Base-by-base conservation (phyloP, 2,113 vertebrate genomes). In the Oryctolagus cuniculus region DNA sequence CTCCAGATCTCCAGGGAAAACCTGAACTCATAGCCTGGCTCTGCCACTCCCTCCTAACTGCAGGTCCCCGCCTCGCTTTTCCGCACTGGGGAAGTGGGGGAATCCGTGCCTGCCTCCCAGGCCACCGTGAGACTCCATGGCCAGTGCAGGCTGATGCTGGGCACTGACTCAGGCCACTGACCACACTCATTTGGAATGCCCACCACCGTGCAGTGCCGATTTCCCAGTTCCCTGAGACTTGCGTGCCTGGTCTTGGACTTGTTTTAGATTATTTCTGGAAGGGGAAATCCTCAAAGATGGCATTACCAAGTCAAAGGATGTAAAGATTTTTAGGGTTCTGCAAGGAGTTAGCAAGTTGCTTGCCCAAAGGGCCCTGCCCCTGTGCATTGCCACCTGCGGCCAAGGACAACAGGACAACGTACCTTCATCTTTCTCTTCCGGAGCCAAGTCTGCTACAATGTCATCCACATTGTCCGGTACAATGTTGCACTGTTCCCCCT, bases 361-460 rank as follows among this genome's bases (percentile, higher is more conserved):
- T 82, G 89, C 63, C 25, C 55, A 61, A 72, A 91, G 19, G 67
- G 17, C 24, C 10, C 29, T 15, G 29, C 61, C 81, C 72, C 4
- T 78, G 64, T 82, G 38, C 25, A 9, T 73, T 83, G n/a, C 44
- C 44, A 31, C 75, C 15, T 8, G n/a, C 44, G 29, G 31, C 12
- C 58, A 55, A 72, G 27, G 85, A 44, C 44, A 44, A 44, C 38
- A 38, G 38, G 38, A 38, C 49, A 74, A 34, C 38, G 0, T 98
- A 99, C 99, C 99, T 99, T 99, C 99, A 51, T 99, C 99, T 98
- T 99, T 99, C 93, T 99, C 99, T 96, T 99, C 99, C 44, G 99
- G 99, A 95, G 99, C 99, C 86, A 99, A 99, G 95, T 99, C 99
- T 55, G 99, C 99, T 73, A 99, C 99, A 83, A 99, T 99, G 96